Evolutionary conservation across 2,113 vertebrate species (phyloP), one percentile per base, ranked within the genome.

Genomic region (Trichomycterus rosablanca): DNA sequence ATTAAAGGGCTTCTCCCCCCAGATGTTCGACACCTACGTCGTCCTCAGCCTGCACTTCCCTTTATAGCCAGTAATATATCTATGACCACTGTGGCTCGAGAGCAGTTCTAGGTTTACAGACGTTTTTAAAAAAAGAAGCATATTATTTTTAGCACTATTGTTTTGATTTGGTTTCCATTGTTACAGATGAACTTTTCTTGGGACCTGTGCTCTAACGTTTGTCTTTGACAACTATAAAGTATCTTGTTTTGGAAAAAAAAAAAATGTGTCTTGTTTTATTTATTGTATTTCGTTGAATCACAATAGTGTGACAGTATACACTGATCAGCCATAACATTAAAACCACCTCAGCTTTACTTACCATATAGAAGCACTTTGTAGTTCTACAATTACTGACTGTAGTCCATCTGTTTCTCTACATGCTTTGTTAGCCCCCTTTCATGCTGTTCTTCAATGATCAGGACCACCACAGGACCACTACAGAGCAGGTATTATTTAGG

Each of bases 181-280:
- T 88, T 84, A 86, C 76, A 80, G 74, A 80, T 79, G 78, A 72
- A 53, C 66, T 81, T 81, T 77, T 71, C 76, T 80, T 49, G 76
- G 86, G 72, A 78, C 86, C 85, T 68, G 87, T 50, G 70, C 86
- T 86, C 84, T 87, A 65, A 86, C 76, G 83, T 84, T 86, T 86
- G 86, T 89, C 85, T 91, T 91, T 89, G 88, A 88, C 88, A 83
- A 87, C 81, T 86, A 86, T 86, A 90, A 91, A 89, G 86, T 90
- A 91, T 90, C 78, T 81, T 87, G 77, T 89, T 86, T 88, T 89
- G 86, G 81, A 87, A 86, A 85, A 82, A 51, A 74, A 76, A 68
- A 69, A 63, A n/a, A n/a, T n/a, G n/a, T 79, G 80, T 83, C 76
- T 83, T 81, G 72, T 73, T 81, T 83, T 74, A 77, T 83, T 68